Conservation (phyloP, 2,113 vertebrate species). For the Grus americana region DNA sequence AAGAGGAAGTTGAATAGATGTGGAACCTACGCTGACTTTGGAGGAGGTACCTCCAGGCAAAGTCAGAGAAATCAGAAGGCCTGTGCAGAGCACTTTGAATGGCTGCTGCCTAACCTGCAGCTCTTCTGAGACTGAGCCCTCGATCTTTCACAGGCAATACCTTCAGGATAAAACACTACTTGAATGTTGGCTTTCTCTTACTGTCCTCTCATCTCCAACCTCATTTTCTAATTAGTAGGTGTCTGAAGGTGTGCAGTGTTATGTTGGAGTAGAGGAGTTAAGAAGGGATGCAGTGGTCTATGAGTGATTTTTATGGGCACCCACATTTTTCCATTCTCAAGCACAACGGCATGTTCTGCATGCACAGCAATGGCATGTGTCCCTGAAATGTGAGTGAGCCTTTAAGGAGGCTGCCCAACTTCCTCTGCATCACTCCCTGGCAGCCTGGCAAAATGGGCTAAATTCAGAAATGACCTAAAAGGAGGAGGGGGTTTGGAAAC, state of each 20-base stretch:
- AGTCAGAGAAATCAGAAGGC: not conserved
- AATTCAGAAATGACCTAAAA: not conserved
- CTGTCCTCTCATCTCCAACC: not conserved
- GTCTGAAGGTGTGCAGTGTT: not conserved
- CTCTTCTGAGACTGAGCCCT: not conserved
- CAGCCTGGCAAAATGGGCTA: not conserved
- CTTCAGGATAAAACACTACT: not conserved
- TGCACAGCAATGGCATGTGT: not conserved
- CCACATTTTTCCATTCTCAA: not conserved
- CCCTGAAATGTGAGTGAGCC: constrained; percentile 20
- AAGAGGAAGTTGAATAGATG: not conserved
- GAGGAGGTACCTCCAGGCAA: not conserved
- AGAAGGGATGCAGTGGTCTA: not conserved
- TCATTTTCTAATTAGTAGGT: not conserved
- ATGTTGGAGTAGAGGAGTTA: not conserved
- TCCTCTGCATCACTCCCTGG: constrained; percentile 1
- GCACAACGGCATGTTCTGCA: not conserved
- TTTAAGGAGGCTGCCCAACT: not conserved
- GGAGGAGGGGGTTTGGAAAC: not conserved
- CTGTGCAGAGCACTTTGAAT: not conserved
- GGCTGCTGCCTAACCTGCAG: not conserved
- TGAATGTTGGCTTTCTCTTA: not conserved
- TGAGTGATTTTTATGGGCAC: not conserved
- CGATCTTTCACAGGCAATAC: not conserved
- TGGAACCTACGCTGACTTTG: not conserved